Conservation (phyloP, 2,888 invertebrate genomes). For the Microctonus brassicae region DNA sequence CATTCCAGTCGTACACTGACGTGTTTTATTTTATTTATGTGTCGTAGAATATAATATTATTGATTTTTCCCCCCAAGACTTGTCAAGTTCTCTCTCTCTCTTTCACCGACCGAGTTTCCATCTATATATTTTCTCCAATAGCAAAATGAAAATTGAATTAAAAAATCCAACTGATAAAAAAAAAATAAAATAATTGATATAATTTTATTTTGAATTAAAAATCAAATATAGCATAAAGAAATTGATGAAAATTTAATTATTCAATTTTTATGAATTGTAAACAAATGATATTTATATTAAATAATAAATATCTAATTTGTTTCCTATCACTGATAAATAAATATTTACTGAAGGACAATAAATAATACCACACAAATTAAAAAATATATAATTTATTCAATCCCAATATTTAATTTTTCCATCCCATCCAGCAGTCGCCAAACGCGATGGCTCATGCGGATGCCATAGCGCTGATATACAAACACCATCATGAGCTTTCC, state of each 20-base stretch:
- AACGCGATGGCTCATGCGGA: conserved; percentile 97
- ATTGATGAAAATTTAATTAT: background rate
- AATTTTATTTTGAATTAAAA: too few species aligned
- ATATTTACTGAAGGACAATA: too few species aligned
- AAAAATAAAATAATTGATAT: too few species aligned
- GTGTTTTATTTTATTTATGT: conserved; percentile 6
- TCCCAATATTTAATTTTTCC: conserved; percentile 99
- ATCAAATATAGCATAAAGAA: background rate
- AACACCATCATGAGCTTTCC: conserved; percentile 99
- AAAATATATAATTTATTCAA: conserved; percentile 69
- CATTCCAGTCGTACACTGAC: conserved; percentile 23
- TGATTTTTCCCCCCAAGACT: conserved; percentile 42
- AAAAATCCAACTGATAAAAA: background rate
- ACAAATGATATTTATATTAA: too few species aligned
- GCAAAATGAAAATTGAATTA: background rate
- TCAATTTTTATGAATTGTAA: too few species aligned
- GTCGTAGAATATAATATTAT: conserved; percentile 34
- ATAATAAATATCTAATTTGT: too few species aligned
- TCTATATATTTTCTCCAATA: background rate
- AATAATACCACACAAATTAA: background rate
- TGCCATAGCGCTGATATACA: conserved; percentile 97
- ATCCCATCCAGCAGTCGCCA: conserved; percentile 99
- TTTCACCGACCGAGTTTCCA: conserved; percentile 8
- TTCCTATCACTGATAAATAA: too few species aligned
- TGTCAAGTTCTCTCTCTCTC: background rate